Evolutionary conservation across 2,888 invertebrate species (phyloP).

Genomic region (Eumacrocentrus americanus): DNA sequence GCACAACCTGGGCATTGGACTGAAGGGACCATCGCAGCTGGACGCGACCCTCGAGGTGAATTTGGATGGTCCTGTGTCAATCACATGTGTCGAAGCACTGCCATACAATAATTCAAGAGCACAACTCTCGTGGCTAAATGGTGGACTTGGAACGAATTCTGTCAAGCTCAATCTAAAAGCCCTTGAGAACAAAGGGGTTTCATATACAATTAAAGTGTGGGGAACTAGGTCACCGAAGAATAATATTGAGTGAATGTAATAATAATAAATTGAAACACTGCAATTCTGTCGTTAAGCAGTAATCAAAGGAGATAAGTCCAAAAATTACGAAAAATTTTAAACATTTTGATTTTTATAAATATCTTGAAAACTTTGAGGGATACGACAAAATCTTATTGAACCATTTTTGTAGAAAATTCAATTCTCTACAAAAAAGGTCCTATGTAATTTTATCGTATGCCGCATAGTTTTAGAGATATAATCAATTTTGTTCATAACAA

Average conservation of each 20-base stretch:
- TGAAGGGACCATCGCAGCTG: conserved; percentile 35
- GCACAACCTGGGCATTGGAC: conserved; percentile 42
- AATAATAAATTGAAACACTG: neutral
- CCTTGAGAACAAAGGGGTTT: conserved; percentile 61
- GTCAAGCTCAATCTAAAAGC: conserved; percentile 60
- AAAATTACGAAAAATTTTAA: too few species aligned
- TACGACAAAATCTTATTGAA: too few species aligned
- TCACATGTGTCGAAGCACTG: conserved; percentile 54
- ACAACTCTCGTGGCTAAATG: conserved; percentile 54
- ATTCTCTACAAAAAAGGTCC: too few species aligned
- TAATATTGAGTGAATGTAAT: too few species aligned
- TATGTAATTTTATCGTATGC: too few species aligned
- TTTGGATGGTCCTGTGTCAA: conserved; percentile 57
- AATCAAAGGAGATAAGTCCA: too few species aligned
- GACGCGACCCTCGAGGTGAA: conserved; percentile 53
- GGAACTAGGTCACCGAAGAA: conserved; percentile 45
- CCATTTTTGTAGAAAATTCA: too few species aligned
- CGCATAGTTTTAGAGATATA: too few species aligned
- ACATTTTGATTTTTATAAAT: too few species aligned
- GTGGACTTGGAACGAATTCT: conserved; percentile 60
- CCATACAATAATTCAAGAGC: conserved; percentile 54
- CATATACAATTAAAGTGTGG: conserved; percentile 62
- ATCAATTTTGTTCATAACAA: too few species aligned
- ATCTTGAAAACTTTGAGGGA: too few species aligned
- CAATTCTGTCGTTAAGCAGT: too few species aligned